Evolutionary conservation across 2,888 invertebrate genomes (phyloP).

Genomic region (Selenia dentaria): DNA sequence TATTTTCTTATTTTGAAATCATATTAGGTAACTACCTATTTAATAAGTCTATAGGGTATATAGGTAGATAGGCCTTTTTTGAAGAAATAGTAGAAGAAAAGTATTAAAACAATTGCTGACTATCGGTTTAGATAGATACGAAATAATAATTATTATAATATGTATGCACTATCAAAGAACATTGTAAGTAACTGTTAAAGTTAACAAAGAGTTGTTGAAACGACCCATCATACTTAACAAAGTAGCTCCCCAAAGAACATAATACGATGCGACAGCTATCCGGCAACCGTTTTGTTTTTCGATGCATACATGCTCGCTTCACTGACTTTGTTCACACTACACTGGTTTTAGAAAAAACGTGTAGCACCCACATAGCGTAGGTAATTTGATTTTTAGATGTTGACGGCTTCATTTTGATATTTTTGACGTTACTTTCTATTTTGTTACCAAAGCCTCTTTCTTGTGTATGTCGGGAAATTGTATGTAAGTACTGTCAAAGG

Average conservation of each 20-base stretch:
- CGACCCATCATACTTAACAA: background rate
- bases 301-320: constrained; percentile 34
- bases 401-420: constrained; percentile 15
- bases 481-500: no score
- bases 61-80: no score
- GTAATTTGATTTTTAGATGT: constrained; percentile 2
- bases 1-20: no score
- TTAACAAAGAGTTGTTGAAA: background rate
- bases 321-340: constrained; percentile 33
- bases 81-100: no score
- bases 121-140: no score
- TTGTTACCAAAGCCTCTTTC: background rate
- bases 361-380: background rate
- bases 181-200: background rate
- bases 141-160: no score
- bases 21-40: no score
- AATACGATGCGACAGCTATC: constrained; percentile 24
- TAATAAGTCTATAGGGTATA: no score
- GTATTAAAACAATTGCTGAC: no score
- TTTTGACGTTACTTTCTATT: no score
- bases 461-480: no score
- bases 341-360: constrained; percentile 15
- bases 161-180: no score
- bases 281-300: constrained; percentile 33
- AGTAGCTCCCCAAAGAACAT: constrained; percentile 22